Evolutionary conservation across 1,140 invertebrate genomes (phyloP).

Genomic region (Lycorma delicatula): DNA sequence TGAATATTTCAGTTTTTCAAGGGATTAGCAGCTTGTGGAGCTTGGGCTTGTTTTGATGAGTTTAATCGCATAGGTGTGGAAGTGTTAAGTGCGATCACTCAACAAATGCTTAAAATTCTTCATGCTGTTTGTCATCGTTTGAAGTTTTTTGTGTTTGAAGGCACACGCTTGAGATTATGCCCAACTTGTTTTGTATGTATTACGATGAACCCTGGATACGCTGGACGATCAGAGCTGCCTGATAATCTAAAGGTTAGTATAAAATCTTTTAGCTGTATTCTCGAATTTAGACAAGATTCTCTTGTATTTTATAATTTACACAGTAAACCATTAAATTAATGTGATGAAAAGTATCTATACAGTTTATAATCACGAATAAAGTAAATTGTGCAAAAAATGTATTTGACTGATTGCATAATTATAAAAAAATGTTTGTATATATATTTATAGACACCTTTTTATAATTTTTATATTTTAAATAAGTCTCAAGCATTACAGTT

Average conservation of each 20-base stretch:
- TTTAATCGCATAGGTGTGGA: conserved; percentile 92
- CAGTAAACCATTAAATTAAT: no score
- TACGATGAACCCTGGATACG: conserved; percentile 91
- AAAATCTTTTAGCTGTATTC: no score
- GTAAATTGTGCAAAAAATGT: no score
- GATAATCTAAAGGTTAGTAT: conserved; percentile 51
- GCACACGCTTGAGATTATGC: conserved; percentile 69
- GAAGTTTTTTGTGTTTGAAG: conserved; percentile 74
- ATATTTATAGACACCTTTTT: no score
- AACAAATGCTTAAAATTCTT: conserved; percentile 75
- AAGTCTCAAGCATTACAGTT: no score
- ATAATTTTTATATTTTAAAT: no score
- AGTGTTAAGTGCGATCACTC: conserved; percentile 71
- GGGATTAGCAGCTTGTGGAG: conserved; percentile 77
- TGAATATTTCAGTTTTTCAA: conserved; percentile 54
- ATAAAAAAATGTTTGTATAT: no score
- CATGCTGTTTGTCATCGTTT: conserved; percentile 63
- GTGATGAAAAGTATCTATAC: no score
- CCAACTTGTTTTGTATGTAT: conserved; percentile 81
- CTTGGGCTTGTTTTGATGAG: conserved; percentile 93
- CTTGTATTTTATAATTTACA: no score
- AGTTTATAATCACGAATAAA: no score
- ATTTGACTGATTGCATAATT: no score
- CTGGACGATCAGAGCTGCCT: conserved; percentile 74
- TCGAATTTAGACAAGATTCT: no score